Evolutionary conservation across 2,888 invertebrate species (phyloP), one percentile per base, ranked within the genome.

Genomic region (Chloromyia formosa): DNA sequence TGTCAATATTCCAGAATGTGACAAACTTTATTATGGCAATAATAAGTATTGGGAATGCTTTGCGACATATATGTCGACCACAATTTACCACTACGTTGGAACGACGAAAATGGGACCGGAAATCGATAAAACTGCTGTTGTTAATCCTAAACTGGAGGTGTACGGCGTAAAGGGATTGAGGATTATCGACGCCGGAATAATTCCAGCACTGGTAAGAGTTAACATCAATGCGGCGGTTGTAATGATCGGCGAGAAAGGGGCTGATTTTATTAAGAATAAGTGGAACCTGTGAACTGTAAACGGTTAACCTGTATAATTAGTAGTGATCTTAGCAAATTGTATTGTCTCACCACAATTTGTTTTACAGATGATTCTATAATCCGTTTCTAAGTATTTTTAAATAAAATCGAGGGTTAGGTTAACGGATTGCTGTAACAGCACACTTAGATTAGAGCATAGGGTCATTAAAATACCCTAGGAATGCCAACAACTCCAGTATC

Each of bases 41-140:
- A 94, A 94, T 81, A 93, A 93, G 66, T 95, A 94, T 81, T 94
- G 95, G 94, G 93, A 93, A 80, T 95, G 95, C 81, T 90, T 92
- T 77, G 87, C 94, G 27, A 88, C 93, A 40, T 94, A 95, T 81
- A 92, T 92, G 81, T 88, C 89, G 1, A 91, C 91, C 78, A 94
- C 94, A 0, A 88, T 93, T 54, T 93, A 92, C 80, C 93, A 94
- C 84, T 93, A 93, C 0, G 88, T 88, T 1, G 89, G 93, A 68
- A 89, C 90, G 0, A 86, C 86, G 0, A 90, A 87, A 82, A 91
- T 91, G 91, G 91, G 90, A 2, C 87, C 88, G 0, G 79, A 80
- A 1, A 79, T 75, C 4, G 87, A 87, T 78, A 80, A 82, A 35
- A 78, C 82, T 0, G 83, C 90, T 0, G 90, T 90, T 0, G 89